Evolutionary conservation across 2,797 vertebrate species (phyloP).

Genomic region (Enteromius afrohamiltoni): DNA sequence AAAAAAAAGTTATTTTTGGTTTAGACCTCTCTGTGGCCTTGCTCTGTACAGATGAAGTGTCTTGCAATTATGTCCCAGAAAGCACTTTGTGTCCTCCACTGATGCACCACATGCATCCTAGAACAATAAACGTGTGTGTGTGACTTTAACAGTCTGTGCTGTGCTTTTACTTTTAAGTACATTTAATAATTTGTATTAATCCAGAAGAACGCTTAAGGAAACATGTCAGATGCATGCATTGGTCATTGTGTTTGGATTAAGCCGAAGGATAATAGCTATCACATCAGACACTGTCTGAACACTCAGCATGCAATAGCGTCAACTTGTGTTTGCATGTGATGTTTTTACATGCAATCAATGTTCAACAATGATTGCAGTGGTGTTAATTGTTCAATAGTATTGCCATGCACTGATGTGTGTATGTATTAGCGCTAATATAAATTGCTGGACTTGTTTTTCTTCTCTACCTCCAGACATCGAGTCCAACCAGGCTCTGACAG

Average conservation of each 20-base stretch:
- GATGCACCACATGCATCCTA: not conserved
- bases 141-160: not conserved
- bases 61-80: not conserved
- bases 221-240: slow-evolving; percentile 30
- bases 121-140: not conserved
- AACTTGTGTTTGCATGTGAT: slow-evolving; percentile 61
- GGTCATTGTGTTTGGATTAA: not conserved
- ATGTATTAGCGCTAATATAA: slow-evolving; percentile 26
- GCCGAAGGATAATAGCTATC: not conserved
- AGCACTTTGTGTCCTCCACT: not conserved
- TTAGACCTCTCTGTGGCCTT: not conserved
- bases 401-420: slow-evolving; percentile 47
- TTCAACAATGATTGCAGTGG: slow-evolving; percentile 64
- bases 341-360: slow-evolving; percentile 45
- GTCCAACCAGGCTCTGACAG: slow-evolving; percentile 98
- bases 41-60: not conserved
- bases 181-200: not conserved
- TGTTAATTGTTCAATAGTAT: slow-evolving; percentile 16
- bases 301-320: slow-evolving; percentile 50
- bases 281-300: not conserved
- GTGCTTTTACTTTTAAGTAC: not conserved
- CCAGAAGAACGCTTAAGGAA: not conserved
- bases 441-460: slow-evolving; percentile 55
- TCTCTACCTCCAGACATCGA: slow-evolving; percentile 97
- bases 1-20: not conserved